Percentiles rank a stretch among this genome's conserved stretches.
These are phyloP conservation scores for Dendropsophus ebraccatus DNA, from an alignment of 2,113 vertebrate species.

Conservation along the genomic window DNA sequence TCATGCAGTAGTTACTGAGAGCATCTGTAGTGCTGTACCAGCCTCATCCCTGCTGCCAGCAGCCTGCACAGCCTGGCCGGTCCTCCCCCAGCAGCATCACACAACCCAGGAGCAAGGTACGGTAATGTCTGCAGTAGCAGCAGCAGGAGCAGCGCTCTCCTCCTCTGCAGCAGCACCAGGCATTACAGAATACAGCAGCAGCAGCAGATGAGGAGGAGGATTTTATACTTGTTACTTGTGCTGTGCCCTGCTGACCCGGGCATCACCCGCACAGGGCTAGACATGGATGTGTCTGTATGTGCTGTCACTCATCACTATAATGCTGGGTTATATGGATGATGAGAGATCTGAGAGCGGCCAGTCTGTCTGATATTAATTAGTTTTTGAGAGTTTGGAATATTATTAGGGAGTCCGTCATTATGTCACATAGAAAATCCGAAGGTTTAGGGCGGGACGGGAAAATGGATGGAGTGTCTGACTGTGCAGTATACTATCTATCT, in stretches of 20 bases:
- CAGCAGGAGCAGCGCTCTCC: not conserved
- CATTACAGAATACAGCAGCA: too few relatives aligned
- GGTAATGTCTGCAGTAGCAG: not conserved
- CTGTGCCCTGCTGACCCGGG: not conserved
- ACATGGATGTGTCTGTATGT: too few relatives aligned
- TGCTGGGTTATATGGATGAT: not conserved
- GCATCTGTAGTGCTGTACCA: slow-evolving; percentile 53
- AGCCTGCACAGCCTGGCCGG: slow-evolving; percentile 34
- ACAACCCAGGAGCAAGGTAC: slow-evolving; percentile 37
- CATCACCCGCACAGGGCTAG: not conserved
- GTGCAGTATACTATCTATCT: not conserved
- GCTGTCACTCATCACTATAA: not conserved
- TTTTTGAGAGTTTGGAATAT: slow-evolving; percentile 10
- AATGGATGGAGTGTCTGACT: not conserved
- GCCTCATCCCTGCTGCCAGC: slow-evolving; percentile 18
- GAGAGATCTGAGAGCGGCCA: too few relatives aligned
- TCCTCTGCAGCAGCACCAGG: not conserved
- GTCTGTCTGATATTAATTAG: too few relatives aligned
- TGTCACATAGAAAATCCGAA: not conserved
- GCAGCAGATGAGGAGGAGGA: not conserved
- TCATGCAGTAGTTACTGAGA: slow-evolving; percentile 37
- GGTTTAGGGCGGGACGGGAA: not conserved
- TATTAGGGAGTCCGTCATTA: not conserved
- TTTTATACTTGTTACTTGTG: too few relatives aligned
- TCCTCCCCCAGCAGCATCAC: slow-evolving; percentile 23